phyloP scores from a whole-genome alignment of 2,888 invertebrate species.

The Microplitis manilae region DNA sequence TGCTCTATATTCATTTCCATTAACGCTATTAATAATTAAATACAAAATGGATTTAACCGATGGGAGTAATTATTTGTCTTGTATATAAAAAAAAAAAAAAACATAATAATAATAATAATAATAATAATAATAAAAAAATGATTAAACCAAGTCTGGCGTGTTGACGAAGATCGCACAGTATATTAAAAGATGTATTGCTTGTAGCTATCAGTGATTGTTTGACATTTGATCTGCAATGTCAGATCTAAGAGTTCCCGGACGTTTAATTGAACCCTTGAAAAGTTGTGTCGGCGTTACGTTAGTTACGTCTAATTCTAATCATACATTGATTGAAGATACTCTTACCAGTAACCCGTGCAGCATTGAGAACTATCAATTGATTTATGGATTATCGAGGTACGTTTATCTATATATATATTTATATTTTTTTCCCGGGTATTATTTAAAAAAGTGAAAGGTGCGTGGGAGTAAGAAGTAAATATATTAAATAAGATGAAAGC shows the following conservation, averaged over 20 bases:
- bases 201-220: conserved; percentile 63
- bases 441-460: background rate
- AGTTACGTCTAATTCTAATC: conserved; percentile 10
- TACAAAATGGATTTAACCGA: background rate
- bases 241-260: conserved; percentile 52
- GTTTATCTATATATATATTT: background rate
- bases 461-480: background rate
- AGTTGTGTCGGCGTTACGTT: conserved; percentile 26
- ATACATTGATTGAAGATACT: background rate
- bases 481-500: background rate
- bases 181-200: background rate
- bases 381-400: background rate
- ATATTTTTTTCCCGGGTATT: background rate
- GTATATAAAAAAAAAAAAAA: background rate
- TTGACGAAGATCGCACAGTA: background rate
- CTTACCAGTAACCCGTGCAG: background rate
- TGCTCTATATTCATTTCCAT: background rate
- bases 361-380: background rate
- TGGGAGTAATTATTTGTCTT: background rate
- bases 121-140: background rate
- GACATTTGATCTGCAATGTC: conserved; percentile 65
- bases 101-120: background rate
- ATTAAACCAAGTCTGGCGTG: background rate
- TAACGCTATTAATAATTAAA: too few species aligned
- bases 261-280: conserved; percentile 50